These are phyloP conservation scores for Chromobotia macracanthus DNA, from an alignment of 2,797 vertebrate species.

Conservation along the genomic window DNA sequence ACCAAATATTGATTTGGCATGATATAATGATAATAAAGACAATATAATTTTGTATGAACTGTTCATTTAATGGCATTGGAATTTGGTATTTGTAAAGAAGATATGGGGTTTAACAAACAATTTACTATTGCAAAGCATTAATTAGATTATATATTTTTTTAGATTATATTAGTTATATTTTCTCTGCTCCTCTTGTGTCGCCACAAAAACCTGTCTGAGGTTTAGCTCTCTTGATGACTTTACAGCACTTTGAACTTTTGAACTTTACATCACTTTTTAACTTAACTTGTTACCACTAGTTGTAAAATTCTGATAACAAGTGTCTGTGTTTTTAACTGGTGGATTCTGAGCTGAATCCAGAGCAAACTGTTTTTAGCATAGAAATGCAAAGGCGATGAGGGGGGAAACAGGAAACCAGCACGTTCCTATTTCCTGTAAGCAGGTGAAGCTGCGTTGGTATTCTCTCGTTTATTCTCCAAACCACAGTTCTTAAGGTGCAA, in stretches of 20 bases:
- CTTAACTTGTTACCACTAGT: background rate
- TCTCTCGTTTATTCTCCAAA: constrained; percentile 65
- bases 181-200: background rate
- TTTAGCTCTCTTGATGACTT: background rate
- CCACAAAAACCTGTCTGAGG: background rate
- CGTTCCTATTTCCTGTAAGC: constrained; percentile 78
- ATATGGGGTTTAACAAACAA: too few species aligned
- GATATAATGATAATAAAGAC: background rate
- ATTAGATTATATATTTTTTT: background rate
- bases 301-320: background rate
- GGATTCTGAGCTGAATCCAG: constrained; percentile 50
- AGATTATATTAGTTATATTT: too few species aligned
- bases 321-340: constrained; percentile 11
- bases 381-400: constrained; percentile 47
- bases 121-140: background rate
- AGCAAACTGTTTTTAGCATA: constrained; percentile 58
- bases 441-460: constrained; percentile 66
- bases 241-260: too few species aligned
- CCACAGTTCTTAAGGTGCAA: constrained; percentile 66
- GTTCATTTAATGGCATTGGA: background rate
- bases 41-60: background rate
- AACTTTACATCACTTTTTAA: background rate
- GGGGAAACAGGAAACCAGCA: constrained; percentile 74
- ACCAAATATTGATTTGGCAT: background rate
- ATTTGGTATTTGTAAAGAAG: background rate